Percentiles rank a stretch among this genome's conserved stretches.
Conservation (phyloP, 2,113 vertebrate species). For the Hippocampus barbouri region DNA sequence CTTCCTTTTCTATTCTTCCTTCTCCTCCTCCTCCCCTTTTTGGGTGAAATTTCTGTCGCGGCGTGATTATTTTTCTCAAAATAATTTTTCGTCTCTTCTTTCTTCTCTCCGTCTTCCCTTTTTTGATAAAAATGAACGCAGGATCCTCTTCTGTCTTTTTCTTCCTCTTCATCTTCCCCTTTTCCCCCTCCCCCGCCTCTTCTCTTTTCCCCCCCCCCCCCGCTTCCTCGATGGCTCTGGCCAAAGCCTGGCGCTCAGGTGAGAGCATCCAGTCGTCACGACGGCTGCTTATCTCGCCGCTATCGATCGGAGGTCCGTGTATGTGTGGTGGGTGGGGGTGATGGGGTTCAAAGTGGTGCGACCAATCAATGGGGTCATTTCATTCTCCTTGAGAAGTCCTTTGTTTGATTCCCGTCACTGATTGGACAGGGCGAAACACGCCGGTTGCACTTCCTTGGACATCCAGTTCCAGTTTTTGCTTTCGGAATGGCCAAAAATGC, state of each 20-base stretch:
- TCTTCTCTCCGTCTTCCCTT: too few relatives aligned
- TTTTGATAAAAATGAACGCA: too few relatives aligned
- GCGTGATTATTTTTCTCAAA: too few relatives aligned
- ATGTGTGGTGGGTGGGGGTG: not conserved
- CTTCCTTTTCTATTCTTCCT: not conserved
- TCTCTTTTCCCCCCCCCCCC: not conserved
- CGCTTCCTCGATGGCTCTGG: not conserved
- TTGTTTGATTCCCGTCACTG: constrained; percentile 44
- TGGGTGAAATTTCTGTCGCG: too few relatives aligned
- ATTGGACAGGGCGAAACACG: constrained; percentile 35
- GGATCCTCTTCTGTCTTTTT: not conserved
- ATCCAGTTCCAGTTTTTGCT: not conserved
- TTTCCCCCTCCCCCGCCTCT: not conserved
- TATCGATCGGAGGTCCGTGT: constrained; percentile 50
- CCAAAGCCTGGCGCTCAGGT: constrained; percentile 10
- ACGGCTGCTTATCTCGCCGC: constrained; percentile 64
- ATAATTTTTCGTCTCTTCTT: too few relatives aligned
- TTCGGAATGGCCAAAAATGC: not conserved
- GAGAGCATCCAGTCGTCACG: constrained; percentile 42
- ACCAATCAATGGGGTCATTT: constrained; percentile 69
- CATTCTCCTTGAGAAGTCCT: constrained; percentile 64
- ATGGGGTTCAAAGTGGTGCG: constrained; percentile 17
- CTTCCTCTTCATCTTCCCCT: not conserved
- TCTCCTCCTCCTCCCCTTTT: not conserved
- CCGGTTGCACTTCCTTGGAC: not conserved